A percentile compares a stretch with the other conserved stretches of the same genome.
phyloP scores from a whole-genome alignment of 2,888 invertebrate genomes.

The Pinctada fucata region DNA sequence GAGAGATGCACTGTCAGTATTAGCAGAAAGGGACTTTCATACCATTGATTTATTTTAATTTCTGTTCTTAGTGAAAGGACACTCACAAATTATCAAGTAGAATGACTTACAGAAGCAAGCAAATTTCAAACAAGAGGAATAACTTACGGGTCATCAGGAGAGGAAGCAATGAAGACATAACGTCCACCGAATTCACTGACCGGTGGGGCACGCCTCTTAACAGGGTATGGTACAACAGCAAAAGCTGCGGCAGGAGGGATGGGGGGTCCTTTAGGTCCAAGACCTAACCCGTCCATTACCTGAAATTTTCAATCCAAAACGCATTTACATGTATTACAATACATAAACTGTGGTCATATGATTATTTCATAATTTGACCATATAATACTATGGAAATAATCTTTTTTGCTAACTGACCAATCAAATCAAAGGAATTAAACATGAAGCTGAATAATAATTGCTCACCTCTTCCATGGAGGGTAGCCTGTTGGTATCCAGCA shows the following conservation, averaged over 20 bases:
- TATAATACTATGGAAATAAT: too few species aligned
- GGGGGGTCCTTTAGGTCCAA: constrained; percentile 76
- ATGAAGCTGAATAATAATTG: too few species aligned
- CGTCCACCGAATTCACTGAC: constrained; percentile 73
- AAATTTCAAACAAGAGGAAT: too few species aligned
- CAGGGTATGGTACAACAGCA: constrained; percentile 75
- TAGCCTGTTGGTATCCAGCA: constrained; percentile 57
- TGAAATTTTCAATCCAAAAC: constrained; percentile 65
- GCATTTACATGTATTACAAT: too few species aligned
- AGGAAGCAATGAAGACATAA: constrained; percentile 74
- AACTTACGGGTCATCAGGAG: constrained; percentile 76
- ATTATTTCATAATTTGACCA: too few species aligned
- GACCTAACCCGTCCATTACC: constrained; percentile 76
- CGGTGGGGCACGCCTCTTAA: constrained; percentile 73
- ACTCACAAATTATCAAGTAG: neutral
- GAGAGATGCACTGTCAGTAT: too few species aligned
- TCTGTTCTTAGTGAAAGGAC: neutral
- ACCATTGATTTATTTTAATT: too few species aligned
- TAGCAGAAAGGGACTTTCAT: too few species aligned
- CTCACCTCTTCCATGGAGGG: constrained; percentile 69
- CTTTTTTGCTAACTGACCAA: too few species aligned
- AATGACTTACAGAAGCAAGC: too few species aligned
- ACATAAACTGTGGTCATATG: too few species aligned
- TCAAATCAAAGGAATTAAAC: too few species aligned
- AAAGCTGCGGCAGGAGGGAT: constrained; percentile 76